Base-by-base conservation (phyloP, 2,113 vertebrate species). In the Zingel zingel region DNA sequence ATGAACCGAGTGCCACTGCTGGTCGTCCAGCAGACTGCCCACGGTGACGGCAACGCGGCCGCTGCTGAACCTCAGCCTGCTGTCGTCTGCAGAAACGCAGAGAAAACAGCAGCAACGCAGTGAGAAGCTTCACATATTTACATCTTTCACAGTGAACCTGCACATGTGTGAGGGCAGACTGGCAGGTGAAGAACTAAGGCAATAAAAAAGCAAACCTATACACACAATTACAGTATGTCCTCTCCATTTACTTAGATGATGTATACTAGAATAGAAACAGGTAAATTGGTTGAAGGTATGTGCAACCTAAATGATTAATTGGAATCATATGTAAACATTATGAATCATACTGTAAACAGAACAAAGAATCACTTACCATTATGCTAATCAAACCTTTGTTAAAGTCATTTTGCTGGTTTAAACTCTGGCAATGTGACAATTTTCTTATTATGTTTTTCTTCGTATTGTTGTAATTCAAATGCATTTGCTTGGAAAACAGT, bases 21-120 rank as follows among this genome's bases (percentile, higher is more conserved):
- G 97, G 89, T 99, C 98, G 50, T 99, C 98, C 79, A 99, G 93
- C 74, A 99, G 96, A 72, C 97, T 99, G 84, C 98, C 98, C 89
- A 98, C 93, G 3, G 95, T 96, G 74, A 96, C 93, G 0, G 96
- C 95, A 0, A 95, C 95, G 3, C 94, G 95, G 2, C 94, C 94
- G 80, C 92, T 96, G 79, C 95, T 96, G 86, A 96, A 95, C 79
- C 96, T 95, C 16, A 93, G 88, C 86, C 96, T 95, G 94, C 93
- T 96, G 91, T 98, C 97, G 77, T 97, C 98, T 99, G 30, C 19
- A 82, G 47, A 7, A 71, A 51, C 36, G 77, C 14, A 54, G 14
- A 70, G 3, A 27, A 30, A 21, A 77, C 57, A 57, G 53, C 45
- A 45, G 27, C 14, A 51, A 10, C 43, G 48, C 18, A 30, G 45